A percentile compares a stretch with the other conserved stretches of the same genome.
These are phyloP conservation scores for Pseudorhombus dupliciocellatus DNA, from an alignment of 2,113 vertebrate species.

Conservation along the genomic window DNA sequence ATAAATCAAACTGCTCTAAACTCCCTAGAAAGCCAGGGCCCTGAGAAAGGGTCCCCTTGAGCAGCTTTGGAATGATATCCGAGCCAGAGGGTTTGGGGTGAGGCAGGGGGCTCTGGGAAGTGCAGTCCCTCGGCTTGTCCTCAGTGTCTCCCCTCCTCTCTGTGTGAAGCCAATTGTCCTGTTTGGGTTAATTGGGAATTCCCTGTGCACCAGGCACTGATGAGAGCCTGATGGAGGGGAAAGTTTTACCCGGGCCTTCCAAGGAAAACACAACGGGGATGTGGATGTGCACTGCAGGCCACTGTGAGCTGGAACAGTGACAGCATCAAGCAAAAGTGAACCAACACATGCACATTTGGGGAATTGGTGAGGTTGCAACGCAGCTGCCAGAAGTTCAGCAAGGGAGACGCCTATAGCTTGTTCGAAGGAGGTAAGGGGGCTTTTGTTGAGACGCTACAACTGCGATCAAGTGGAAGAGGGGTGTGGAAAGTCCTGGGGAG, in stretches of 20 bases:
- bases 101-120: slow-evolving; percentile 66
- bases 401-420: slow-evolving; percentile 22
- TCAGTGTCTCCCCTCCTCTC: slow-evolving; percentile 44
- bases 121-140: slow-evolving; percentile 50
- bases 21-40: slow-evolving; percentile 59
- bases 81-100: slow-evolving; percentile 63
- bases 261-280: slow-evolving; percentile 76
- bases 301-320: slow-evolving; percentile 57
- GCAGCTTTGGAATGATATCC: slow-evolving; percentile 68
- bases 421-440: neutral
- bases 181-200: slow-evolving; percentile 74
- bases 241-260: slow-evolving; percentile 66
- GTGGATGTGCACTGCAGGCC: slow-evolving; percentile 65
- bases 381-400: no score
- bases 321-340: slow-evolving; percentile 63
- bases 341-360: slow-evolving; percentile 43
- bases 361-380: slow-evolving; percentile 40
- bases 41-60: slow-evolving; percentile 68
- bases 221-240: slow-evolving; percentile 69
- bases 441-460: slow-evolving; percentile 19
- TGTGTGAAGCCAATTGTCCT: slow-evolving; percentile 57
- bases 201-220: slow-evolving; percentile 63
- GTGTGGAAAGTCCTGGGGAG: neutral
- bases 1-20: slow-evolving; percentile 72
- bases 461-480: slow-evolving; percentile 10